These are phyloP conservation scores for Tichodroma muraria DNA, from an alignment of 2,113 vertebrate species.

Conservation along the genomic window DNA sequence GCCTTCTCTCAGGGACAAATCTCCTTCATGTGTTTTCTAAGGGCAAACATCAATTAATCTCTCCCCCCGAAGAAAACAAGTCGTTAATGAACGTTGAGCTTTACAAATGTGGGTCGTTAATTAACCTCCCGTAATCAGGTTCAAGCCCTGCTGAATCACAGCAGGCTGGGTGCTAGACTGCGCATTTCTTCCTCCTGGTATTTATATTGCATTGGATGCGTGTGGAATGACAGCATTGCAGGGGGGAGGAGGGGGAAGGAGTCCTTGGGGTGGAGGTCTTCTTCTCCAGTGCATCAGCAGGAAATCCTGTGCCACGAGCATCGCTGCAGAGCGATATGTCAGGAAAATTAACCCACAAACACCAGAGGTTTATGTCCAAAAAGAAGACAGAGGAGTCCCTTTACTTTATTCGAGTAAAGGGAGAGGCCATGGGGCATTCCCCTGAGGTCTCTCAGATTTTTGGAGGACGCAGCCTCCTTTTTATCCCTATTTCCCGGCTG, in stretches of 20 bases:
- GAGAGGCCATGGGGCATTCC: too few relatives aligned
- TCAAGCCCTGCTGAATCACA: neutral
- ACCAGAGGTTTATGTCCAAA: too few relatives aligned
- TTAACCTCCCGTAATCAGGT: neutral
- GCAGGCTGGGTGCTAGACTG: neutral
- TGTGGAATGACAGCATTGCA: neutral
- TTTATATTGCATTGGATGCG: fast-evolving
- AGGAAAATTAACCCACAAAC: too few relatives aligned
- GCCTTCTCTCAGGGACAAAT: neutral
- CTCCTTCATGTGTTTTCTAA: neutral
- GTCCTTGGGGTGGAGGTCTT: neutral
- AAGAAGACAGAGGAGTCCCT: too few relatives aligned
- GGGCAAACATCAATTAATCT: neutral
- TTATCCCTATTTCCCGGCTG: too few relatives aligned
- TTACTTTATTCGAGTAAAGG: too few relatives aligned
- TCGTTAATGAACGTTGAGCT: neutral
- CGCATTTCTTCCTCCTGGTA: neutral
- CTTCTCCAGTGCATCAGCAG: neutral
- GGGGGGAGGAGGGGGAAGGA: neutral
- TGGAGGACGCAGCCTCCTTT: too few relatives aligned
- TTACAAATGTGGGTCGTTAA: neutral
- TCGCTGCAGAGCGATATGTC: neutral
- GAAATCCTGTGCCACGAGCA: neutral
- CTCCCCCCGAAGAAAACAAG: neutral
- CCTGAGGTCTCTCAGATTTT: too few relatives aligned